Evolutionary conservation across 2,888 invertebrate species (phyloP).

Genomic region (Euzophera pinguis): DNA sequence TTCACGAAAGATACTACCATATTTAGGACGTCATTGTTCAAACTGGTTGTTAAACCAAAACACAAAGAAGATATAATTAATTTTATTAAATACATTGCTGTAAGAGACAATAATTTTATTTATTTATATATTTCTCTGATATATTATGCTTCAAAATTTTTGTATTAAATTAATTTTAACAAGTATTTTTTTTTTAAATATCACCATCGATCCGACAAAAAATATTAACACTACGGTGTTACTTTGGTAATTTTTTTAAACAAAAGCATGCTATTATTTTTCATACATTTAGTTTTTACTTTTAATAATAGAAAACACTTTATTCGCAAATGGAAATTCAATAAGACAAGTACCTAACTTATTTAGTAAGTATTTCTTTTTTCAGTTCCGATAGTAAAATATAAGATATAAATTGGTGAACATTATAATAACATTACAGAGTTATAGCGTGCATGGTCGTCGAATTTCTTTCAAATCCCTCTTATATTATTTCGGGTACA

Average conservation of each 20-base stretch:
- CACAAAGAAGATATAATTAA: conserved; percentile 8
- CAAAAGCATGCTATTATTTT: no score
- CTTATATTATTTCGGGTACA: not conserved
- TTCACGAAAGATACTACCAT: conserved; percentile 43
- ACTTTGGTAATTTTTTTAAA: no score
- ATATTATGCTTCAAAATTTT: no score
- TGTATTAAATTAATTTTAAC: no score
- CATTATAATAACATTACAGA: not conserved
- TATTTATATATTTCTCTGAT: no score
- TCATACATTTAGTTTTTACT: no score
- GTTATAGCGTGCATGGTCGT: not conserved
- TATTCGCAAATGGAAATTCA: no score
- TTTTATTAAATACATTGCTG: no score
- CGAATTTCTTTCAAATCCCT: conserved; percentile 1
- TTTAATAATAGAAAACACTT: not conserved
- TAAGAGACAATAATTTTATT: no score
- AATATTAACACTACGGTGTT: no score
- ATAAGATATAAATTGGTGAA: not conserved
- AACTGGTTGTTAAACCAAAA: not conserved
- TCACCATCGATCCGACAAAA: no score
- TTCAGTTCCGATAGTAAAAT: not conserved
- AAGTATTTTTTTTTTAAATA: not conserved
- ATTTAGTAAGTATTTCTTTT: not conserved
- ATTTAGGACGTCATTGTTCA: conserved; percentile 22
- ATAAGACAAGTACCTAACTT: no score